These are phyloP conservation scores for Corbicula japonica DNA, from an alignment of 2,888 invertebrate species.

Conservation along the genomic window DNA sequence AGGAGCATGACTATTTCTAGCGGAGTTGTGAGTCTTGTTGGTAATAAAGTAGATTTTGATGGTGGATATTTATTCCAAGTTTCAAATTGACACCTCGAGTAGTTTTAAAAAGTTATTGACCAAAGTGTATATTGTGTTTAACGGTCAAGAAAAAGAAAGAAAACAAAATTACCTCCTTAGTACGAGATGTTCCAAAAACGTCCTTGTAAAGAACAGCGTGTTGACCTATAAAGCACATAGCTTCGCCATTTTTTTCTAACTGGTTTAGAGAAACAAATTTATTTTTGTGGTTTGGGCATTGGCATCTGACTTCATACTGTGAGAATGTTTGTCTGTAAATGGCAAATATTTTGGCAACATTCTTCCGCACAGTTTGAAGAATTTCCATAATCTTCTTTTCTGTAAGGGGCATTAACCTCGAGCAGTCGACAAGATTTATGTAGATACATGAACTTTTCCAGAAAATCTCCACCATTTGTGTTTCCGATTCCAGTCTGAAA, in stretches of 20 bases:
- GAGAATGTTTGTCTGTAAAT: slow-evolving; percentile 10
- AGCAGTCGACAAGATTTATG: slow-evolving; percentile 4
- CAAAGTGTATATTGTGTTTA: background rate
- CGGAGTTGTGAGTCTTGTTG: no score
- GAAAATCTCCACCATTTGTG: slow-evolving; percentile 10
- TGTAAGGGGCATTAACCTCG: background rate
- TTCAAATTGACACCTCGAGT: no score
- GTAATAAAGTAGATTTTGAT: no score
- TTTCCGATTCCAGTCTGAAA: slow-evolving; percentile 9
- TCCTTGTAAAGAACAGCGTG: background rate
- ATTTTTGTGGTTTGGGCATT: slow-evolving; percentile 11
- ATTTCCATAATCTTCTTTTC: background rate
- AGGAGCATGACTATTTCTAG: no score
- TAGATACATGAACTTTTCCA: background rate
- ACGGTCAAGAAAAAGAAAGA: background rate
- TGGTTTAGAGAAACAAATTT: background rate
- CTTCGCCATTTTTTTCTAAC: slow-evolving; percentile 5
- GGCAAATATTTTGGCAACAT: background rate
- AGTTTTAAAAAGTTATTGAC: background rate
- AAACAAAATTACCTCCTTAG: background rate
- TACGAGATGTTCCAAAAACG: background rate
- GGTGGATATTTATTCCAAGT: no score
- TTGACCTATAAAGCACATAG: slow-evolving; percentile 5
- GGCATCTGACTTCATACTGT: background rate
- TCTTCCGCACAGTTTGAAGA: background rate